These are phyloP conservation scores for Orchesellides sinensis DNA, from an alignment of 2,888 invertebrate species.

Conservation along the genomic window DNA sequence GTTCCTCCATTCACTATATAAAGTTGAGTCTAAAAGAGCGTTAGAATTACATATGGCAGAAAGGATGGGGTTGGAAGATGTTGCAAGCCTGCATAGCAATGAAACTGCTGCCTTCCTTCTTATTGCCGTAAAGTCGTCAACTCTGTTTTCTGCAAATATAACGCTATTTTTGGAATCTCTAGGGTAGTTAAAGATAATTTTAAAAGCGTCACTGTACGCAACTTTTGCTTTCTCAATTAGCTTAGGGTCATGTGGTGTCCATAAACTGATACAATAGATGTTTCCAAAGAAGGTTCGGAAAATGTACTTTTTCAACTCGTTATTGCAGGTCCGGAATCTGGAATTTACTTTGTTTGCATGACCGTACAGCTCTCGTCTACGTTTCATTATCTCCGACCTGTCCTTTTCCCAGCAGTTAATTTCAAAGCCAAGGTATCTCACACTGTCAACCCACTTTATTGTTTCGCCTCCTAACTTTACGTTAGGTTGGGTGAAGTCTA, in stretches of 20 bases:
- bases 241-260: not conserved
- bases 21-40: not conserved
- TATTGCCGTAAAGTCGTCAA: conserved; percentile 18
- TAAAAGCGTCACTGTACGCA: conserved; percentile 27
- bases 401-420: conserved; percentile 39
- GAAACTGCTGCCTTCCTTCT: not conserved
- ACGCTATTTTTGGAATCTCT: too few species aligned
- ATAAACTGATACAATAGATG: conserved; percentile 36
- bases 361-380: conserved; percentile 24
- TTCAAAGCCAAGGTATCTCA: conserved; percentile 30
- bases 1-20: not conserved
- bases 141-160: conserved; percentile 5
- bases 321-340: conserved; percentile 5
- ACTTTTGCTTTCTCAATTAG: not conserved
- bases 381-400: not conserved
- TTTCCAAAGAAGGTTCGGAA: conserved; percentile 25
- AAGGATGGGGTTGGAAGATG: not conserved
- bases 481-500: conserved; percentile 8
- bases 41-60: not conserved
- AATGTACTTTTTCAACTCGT: conserved; percentile 29
- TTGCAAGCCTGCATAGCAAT: not conserved
- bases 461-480: not conserved
- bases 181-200: not conserved
- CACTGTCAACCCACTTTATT: not conserved
- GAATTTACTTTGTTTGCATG: not conserved